phyloP scores from a whole-genome alignment of 2,888 invertebrate species.

The Cerastis leucographa region DNA sequence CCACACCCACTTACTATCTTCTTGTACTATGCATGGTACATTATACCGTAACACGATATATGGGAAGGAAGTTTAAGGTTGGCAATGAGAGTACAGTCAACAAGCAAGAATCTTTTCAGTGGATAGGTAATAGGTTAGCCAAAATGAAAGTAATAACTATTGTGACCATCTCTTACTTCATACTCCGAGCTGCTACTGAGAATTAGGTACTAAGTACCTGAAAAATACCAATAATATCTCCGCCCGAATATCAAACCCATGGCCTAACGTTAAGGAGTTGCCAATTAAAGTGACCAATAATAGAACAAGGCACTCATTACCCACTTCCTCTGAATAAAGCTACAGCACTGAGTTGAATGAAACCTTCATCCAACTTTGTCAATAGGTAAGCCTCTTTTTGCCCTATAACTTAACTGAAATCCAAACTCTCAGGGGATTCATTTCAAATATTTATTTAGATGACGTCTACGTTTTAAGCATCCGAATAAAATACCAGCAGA shows the following conservation, averaged over 20 bases:
- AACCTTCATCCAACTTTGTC: conserved; percentile 34
- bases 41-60: conserved; percentile 36
- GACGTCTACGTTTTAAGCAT: conserved; percentile 75
- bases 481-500: conserved; percentile 76
- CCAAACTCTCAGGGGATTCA: conserved; percentile 72
- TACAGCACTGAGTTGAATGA: conserved; percentile 18
- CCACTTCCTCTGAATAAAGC: background rate
- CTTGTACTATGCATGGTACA: conserved; percentile 66
- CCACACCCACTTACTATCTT: conserved; percentile 74
- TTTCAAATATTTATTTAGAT: conserved; percentile 82
- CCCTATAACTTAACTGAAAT: conserved; percentile 70
- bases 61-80: background rate
- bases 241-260: background rate
- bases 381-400: conserved; percentile 57
- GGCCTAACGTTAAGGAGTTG: background rate
- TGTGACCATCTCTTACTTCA: background rate
- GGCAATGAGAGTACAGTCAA: conserved; percentile 1
- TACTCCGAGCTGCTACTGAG: background rate
- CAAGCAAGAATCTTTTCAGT: background rate
- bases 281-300: background rate
- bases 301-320: background rate
- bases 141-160: background rate
- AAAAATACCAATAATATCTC: background rate
- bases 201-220: too few relatives aligned
- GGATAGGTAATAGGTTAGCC: background rate